Evolutionary conservation across 2,113 vertebrate species (phyloP), one percentile per base, ranked within the genome.

Genomic region (Syngnathoides biaculeatus): DNA sequence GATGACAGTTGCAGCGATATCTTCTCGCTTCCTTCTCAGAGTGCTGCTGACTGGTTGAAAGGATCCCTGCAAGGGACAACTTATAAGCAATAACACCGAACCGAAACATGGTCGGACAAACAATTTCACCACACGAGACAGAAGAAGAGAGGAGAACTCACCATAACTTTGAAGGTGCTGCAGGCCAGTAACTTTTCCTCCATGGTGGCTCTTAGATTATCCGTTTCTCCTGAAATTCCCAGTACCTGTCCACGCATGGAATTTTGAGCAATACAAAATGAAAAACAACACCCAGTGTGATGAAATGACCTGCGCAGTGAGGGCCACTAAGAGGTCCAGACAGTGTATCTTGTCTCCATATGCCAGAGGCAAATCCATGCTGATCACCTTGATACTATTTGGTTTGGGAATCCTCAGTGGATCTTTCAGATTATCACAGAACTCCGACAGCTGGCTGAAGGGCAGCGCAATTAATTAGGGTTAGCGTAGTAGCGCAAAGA

Each of bases 161-260:
- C 9, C 15, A 1, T 27, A 26, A 93, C 95, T 83, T 97, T 96
- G 0, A 95, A 96, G 0, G 95, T 95, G 65, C 98, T 98, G 75
- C 94, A 95, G 0, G 94, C 94, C 95, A 96, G 98, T 84, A 98
- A 98, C 77, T 97, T 99, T 83, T 98, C 95, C 86, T 99, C 96
- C 94, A 98, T 98, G 69, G 92, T 95, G 55, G 91, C 90, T 83
- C 97, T 98, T 43, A 99, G 91, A n/a, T 91, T 77, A 0, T 98
- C 97, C 95, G 96, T 97, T 38, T 93, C 93, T 24, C 93, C 96
- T 0, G 96, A 95, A 70, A 97, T 95, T 0, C 96, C 96, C 74
- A 97, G 82, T 24, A 88, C 88, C 88, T 90, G 35, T 1, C 73
- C 35, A 61, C 5, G 59, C 11, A 15, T 6, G 19, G 38, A 6